A percentile compares a stretch with the other conserved stretches of the same genome.
Conservation (phyloP, 2,113 vertebrate species). For the Seriola quinqueradiata region DNA sequence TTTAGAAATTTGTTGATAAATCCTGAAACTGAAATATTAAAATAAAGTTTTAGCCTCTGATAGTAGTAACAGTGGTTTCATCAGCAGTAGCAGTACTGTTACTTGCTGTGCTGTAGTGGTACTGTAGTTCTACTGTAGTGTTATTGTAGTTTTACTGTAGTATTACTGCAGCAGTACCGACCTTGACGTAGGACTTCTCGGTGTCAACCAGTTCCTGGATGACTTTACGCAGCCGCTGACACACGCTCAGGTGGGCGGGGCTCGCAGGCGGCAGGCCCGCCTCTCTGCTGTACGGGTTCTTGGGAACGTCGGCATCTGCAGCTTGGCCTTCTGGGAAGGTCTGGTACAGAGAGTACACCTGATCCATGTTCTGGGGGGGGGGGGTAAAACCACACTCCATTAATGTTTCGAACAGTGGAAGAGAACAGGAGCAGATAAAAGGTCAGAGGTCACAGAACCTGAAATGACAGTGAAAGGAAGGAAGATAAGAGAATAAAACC, state of each 20-base stretch:
- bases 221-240: slow-evolving; percentile 92
- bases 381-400: background rate
- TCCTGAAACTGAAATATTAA: too few relatives aligned
- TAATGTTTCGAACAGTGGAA: background rate
- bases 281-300: slow-evolving; percentile 77
- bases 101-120: too few relatives aligned
- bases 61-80: too few relatives aligned
- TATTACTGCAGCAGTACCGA: slow-evolving; percentile 47
- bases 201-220: slow-evolving; percentile 96
- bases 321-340: slow-evolving; percentile 81
- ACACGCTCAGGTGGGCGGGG: slow-evolving; percentile 90
- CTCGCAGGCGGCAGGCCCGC: slow-evolving; percentile 75
- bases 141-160: too few relatives aligned
- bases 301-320: slow-evolving; percentile 66
- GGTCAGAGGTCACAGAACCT: too few relatives aligned
- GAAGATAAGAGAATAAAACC: too few relatives aligned
- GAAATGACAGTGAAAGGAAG: too few relatives aligned
- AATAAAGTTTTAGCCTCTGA: too few relatives aligned
- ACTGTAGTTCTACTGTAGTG: too few relatives aligned
- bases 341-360: slow-evolving; percentile 80
- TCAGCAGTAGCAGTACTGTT: too few relatives aligned
- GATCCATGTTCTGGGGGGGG: slow-evolving; percentile 85
- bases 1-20: too few relatives aligned
- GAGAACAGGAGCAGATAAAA: too few relatives aligned
- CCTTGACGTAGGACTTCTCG: slow-evolving; percentile 97